Base-by-base conservation (phyloP, 2,797 vertebrate species). In the Sebastes itinus region DNA sequence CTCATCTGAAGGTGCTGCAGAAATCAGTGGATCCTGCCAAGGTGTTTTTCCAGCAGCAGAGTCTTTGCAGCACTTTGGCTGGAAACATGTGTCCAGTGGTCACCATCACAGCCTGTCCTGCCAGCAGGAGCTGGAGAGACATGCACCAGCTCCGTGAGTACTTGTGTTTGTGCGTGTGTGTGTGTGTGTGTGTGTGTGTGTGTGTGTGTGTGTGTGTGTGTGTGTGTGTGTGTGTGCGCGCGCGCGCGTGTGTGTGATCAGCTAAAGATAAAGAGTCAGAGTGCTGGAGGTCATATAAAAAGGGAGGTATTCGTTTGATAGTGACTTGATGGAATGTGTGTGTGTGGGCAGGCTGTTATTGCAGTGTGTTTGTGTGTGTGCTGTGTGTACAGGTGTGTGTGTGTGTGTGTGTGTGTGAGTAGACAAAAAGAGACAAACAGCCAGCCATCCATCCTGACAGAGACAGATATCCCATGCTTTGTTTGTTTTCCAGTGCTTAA, bases 91-190 rank as follows among this genome's bases (percentile, higher is more conserved):
- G 97, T 86, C 97, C 98, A 0, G 1, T 99, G 88, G 93, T 99
- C 85, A 99, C 98, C 12, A 93, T 99, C 93, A 98, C 97, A 0
- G 97, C 97, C 71, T 95, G 93, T 88, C 98, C 98, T 1, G 87
- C 94, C 27, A 96, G 96, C 33, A 90, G 87, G 80, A 91, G 85
- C 16, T 80, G 94, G 54, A 94, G 88, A 0, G 92, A 97, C 75
- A 85, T 97, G 86, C 96, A 97, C 70, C 96, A 97, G 78, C 93
- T 98, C 70, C 92, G 98, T 99, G 90, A 98, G 97, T 97, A 49
- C 12, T 69, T 46, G 42, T 18, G 2, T 68, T 60, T 61, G 60
- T 33, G 12, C 20, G 46, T 49, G 60, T 33, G 54, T 72, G 18
- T 42, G 18, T 33, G 61, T 68, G 22, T 56, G 25, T 78, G 46